phyloP scores from a whole-genome alignment of 1,140 invertebrate genomes.

The Dinothrombium tinctorium region DNA sequence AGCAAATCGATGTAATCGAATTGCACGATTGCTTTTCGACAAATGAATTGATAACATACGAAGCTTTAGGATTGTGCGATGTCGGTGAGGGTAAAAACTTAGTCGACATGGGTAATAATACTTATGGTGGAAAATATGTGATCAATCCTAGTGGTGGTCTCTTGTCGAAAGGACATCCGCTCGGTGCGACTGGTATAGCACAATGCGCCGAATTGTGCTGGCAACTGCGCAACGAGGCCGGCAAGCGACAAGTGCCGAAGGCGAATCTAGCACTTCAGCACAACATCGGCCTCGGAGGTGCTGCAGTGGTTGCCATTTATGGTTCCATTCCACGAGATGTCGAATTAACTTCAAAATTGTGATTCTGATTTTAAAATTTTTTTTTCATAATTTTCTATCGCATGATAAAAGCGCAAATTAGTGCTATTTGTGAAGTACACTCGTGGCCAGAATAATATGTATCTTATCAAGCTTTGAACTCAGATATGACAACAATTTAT shows the following conservation, averaged over 20 bases:
- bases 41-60: constrained; percentile 93
- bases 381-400: no score
- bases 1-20: constrained; percentile 83
- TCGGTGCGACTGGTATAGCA: constrained; percentile 87
- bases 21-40: constrained; percentile 97
- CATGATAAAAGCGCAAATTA: no score
- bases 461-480: no score
- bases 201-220: constrained; percentile 85
- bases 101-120: constrained; percentile 80
- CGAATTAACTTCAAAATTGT: no score
- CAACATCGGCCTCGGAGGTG: constrained; percentile 87
- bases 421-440: no score
- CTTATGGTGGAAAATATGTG: constrained; percentile 90
- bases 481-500: no score
- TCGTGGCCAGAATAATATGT: no score
- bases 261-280: constrained; percentile 74
- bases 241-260: constrained; percentile 60
- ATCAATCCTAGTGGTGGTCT: constrained; percentile 87
- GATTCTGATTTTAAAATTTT: no score
- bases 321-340: no score
- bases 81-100: constrained; percentile 74
- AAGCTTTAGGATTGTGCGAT: constrained; percentile 75
- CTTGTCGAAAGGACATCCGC: constrained; percentile 93
- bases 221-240: constrained; percentile 66
- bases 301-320: constrained; percentile 74